phyloP scores from a whole-genome alignment of 1,140 invertebrate species.

The Ephestia elutella region DNA sequence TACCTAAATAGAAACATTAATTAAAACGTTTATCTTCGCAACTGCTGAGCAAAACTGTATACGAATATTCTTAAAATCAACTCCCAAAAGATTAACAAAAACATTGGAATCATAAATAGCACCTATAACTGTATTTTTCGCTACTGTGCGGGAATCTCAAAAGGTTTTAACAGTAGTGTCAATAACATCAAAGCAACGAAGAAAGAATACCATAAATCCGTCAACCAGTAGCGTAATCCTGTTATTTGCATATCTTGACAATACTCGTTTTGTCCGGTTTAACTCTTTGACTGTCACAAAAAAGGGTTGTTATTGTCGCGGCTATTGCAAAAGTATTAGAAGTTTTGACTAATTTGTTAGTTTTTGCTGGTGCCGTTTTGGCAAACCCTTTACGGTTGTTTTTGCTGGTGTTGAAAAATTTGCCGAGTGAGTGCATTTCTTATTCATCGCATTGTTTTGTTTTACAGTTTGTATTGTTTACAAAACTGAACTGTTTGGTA shows the following conservation, averaged over 20 bases:
- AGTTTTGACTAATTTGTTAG: constrained; percentile 11
- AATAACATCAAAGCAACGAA: neutral
- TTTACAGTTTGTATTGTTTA: too few species aligned
- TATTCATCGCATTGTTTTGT: neutral
- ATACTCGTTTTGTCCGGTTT: constrained; percentile 15
- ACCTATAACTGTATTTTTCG: neutral
- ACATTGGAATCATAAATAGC: neutral
- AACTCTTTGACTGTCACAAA: constrained; percentile 51
- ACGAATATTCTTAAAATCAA: neutral
- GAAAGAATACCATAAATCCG: constrained; percentile 30
- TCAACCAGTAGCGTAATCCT: constrained; percentile 64
- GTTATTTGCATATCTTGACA: constrained; percentile 57
- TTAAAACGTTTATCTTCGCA: too few species aligned
- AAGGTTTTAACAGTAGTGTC: neutral
- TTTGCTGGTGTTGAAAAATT: neutral
- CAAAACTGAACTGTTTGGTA: too few species aligned
- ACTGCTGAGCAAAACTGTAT: neutral
- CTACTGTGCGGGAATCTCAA: neutral
- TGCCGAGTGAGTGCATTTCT: neutral
- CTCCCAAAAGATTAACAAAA: neutral
- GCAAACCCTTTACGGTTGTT: neutral
- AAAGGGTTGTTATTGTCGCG: constrained; percentile 18
- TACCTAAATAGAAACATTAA: too few species aligned
- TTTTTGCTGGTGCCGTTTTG: constrained; percentile 8
- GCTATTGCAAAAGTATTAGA: constrained; percentile 11